These are phyloP conservation scores for Crambe crambe DNA, from an alignment of 37 sponge, comb jelly and placozoan species.

Conservation along the genomic window DNA sequence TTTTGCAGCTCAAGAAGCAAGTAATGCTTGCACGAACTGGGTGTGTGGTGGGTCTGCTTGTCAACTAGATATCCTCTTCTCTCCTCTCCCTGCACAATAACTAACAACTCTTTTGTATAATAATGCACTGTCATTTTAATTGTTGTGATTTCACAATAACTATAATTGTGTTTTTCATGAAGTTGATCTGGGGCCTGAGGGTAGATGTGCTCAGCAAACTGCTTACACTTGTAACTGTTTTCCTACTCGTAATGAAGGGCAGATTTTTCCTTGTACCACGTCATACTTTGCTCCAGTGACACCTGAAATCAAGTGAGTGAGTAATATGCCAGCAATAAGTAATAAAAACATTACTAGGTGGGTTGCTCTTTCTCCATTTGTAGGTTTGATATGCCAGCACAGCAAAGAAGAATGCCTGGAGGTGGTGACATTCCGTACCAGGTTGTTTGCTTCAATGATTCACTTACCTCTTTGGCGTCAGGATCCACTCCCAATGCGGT, in stretches of 20 bases:
- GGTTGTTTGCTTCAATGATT: background rate
- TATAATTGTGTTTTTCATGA: too few species aligned
- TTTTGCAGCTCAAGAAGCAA: slow-evolving; percentile 12
- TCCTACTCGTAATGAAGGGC: slow-evolving; percentile 1
- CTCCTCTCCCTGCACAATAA: background rate
- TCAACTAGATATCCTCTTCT: background rate
- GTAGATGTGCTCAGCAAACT: background rate
- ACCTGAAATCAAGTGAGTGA: slow-evolving; percentile 10
- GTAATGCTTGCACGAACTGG: slow-evolving; percentile 50
- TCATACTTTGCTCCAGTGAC: slow-evolving; percentile 60
- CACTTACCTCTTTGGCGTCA: slow-evolving; percentile 71
- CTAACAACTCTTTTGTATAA: too few species aligned
- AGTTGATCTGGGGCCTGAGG: too few species aligned
- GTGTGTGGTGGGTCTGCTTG: background rate
- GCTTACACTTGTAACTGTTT: background rate
- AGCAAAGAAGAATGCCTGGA: slow-evolving; percentile 73
- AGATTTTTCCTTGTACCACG: slow-evolving; percentile 69
- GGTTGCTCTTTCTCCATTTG: slow-evolving; percentile 31
- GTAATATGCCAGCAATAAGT: background rate
- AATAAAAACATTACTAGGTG: slow-evolving; percentile 12
- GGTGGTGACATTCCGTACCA: background rate
- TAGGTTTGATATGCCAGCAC: slow-evolving; percentile 55
- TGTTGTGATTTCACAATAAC: background rate
- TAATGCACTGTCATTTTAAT: too few species aligned
- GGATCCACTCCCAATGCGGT: slow-evolving; percentile 48